Base-by-base conservation (phyloP, 2,888 invertebrate species). In the Tipula vernalis region DNA sequence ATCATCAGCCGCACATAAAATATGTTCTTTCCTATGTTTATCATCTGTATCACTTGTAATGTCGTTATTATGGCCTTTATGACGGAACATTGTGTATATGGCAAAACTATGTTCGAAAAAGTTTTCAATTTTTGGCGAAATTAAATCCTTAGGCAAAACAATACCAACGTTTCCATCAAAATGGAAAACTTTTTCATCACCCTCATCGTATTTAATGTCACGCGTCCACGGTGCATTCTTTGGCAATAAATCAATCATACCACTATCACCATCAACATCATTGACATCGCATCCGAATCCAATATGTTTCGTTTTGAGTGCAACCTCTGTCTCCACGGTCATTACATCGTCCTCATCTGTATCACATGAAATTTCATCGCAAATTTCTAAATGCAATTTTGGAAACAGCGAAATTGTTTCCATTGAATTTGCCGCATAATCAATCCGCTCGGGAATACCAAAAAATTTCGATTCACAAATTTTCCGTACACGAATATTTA, bases 1-100 rank as follows among this genome's bases (percentile, higher is more conserved):
- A 90, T 99, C 98, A 92, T 99, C 99, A 39, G 99, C 98, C 89
- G 97, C 96, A 91, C 99, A 99, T 85, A 99, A 92, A 89, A 99
- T 96, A 90, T 99, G 99, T 90, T 99, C 99, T 92, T 99, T 99
- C 88, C 95, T 93, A 90, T 97, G 98, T 89, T 97, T 97, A 91
- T 98, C 97, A 88, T 94, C 94, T 89, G 95, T 94, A 91, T 98
- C 97, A 88, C 94, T 94, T 89, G 95, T 94, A 71, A 71, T 71
- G n/a, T 71, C 71, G 71, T 71, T 71, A 83, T 95, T 94, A n/a
- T 89, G 88, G 13, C 95, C 94, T 83, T 96, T 96, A 92, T 99
- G 99, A 86, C 98, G 95, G 94, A 99, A 96, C 97, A 99, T 99
- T 10, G 98, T 97, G 83, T 97, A 95, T 89, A 99, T 94, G 87